Evolutionary conservation across 2,113 vertebrate genomes (phyloP), one percentile per base, ranked within the genome.

Genomic region (Fulmarus glacialis): DNA sequence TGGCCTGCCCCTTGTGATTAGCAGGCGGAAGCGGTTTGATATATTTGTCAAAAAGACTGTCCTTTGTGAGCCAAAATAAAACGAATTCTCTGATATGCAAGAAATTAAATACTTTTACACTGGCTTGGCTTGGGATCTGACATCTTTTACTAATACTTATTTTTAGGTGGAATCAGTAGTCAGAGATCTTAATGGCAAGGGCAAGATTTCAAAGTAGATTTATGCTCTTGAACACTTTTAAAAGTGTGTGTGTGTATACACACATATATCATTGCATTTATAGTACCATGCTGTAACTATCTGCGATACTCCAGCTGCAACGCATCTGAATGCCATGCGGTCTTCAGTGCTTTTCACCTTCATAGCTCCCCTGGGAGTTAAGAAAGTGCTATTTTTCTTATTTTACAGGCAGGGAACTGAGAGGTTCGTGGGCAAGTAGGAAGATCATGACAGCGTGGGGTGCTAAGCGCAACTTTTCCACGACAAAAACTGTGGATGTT

Each of bases 51-150:
- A 50, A 96, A 90, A 80, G 75, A 26, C 42, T 93, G 67, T 93
- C 82, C 79, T 97, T 62, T 90, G 71, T 93, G 79, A 96, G 79
- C 74, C 90, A 94, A 95, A 97, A 90, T 59, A 78, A 70, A 92
- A 81, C 0, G 3, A 48, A 22, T 45, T 83, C 45, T 95, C 67
- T 94, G 85, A 92, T 93, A 92, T 52, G 50, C 72, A 78, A 92
- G 79, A 89, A 95, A 62, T 89, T 90, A 90, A 94, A 93, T 88
- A 93, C 87, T 94, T 82, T 59, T 66, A 81, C n/a, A 29, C 71
- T 50, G 58, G 6, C 88, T 95, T 90, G 95, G 88, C 95, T 90
- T 48, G 11, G 50, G 67, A 93, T 90, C 94, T 92, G 88, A 94
- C 55, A 12, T 72, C 55, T 95, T 90, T 83, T 89, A 23, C n/a